Evolutionary conservation across 2,888 invertebrate genomes (phyloP).

Genomic region (Ethmia dodecea): DNA sequence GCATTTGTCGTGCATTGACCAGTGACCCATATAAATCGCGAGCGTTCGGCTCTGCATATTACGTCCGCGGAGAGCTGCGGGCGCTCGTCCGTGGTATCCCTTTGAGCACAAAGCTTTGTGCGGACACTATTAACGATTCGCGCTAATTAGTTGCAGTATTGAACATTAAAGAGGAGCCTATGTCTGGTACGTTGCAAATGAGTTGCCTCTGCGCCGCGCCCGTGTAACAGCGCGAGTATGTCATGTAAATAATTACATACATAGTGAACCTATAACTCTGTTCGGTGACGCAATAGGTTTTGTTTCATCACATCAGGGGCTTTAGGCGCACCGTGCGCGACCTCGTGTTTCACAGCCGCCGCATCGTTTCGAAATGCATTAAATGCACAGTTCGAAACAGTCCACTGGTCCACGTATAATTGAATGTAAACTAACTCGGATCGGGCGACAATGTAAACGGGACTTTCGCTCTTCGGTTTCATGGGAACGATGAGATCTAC

Average conservation of each 20-base stretch:
- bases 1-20: conserved; percentile 43
- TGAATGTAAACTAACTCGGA: conserved; percentile 49
- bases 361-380: conserved; percentile 76
- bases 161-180: conserved; percentile 1
- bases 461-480: conserved; percentile 26
- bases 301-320: conserved; percentile 66
- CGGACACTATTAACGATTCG: conserved; percentile 46
- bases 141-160: conserved; percentile 50
- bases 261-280: conserved; percentile 63
- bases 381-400: conserved; percentile 61
- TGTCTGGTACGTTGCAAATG: conserved; percentile 16
- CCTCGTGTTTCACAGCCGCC: conserved; percentile 70
- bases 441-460: conserved; percentile 28
- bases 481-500: conserved; percentile 30
- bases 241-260: conserved; percentile 70
- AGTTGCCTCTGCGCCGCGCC: conserved; percentile 25
- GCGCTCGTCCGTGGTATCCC: conserved; percentile 47
- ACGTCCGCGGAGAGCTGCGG: conserved; percentile 33
- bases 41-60: conserved; percentile 32
- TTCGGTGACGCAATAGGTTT: conserved; percentile 68
- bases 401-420: conserved; percentile 36
- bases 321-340: conserved; percentile 63
- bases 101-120: conserved; percentile 64
- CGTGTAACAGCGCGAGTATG: conserved; percentile 56
- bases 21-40: conserved; percentile 58